A percentile compares a stretch with the other conserved stretches of the same genome.
These are phyloP conservation scores for Tapera naevia DNA, from an alignment of 2,797 vertebrate genomes.

Conservation along the genomic window DNA sequence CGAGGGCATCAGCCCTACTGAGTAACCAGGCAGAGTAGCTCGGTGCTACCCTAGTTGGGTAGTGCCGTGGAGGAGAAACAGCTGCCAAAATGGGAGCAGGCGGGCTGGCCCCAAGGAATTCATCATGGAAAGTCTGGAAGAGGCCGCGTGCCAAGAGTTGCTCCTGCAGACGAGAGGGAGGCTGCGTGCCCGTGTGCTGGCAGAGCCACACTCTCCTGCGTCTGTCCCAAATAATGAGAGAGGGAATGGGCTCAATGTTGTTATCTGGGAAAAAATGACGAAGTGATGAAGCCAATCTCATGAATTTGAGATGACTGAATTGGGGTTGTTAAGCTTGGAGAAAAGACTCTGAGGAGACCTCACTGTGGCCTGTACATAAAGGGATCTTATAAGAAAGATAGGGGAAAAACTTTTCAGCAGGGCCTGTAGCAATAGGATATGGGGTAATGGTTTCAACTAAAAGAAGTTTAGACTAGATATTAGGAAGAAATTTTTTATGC, in stretches of 20 bases:
- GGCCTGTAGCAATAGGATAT: no score
- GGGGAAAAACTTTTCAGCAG: no score
- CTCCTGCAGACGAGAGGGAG: neutral
- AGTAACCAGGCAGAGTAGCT: neutral
- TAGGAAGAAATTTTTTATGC: no score
- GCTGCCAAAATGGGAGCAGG: neutral
- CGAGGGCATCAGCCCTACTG: accelerated
- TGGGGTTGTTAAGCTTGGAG: neutral
- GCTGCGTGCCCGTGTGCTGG: accelerated
- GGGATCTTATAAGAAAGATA: no score
- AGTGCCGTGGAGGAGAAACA: neutral
- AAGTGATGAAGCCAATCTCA: neutral
- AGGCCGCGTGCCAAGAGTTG: accelerated
- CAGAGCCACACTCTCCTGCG: accelerated
- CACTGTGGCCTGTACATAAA: no score
- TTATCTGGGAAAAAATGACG: neutral
- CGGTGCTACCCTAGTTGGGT: accelerated
- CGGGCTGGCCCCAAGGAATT: neutral
- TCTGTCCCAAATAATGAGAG: neutral
- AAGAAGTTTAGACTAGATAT: no score
- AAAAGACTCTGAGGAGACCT: no score
- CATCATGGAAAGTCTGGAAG: accelerated
- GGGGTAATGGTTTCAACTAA: no score
- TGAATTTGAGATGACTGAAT: slow-evolving; percentile 24
- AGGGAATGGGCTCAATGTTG: neutral